Evolutionary conservation across 2,888 invertebrate species (phyloP), one percentile per base, ranked within the genome.

Genomic region (Theretra japonica): DNA sequence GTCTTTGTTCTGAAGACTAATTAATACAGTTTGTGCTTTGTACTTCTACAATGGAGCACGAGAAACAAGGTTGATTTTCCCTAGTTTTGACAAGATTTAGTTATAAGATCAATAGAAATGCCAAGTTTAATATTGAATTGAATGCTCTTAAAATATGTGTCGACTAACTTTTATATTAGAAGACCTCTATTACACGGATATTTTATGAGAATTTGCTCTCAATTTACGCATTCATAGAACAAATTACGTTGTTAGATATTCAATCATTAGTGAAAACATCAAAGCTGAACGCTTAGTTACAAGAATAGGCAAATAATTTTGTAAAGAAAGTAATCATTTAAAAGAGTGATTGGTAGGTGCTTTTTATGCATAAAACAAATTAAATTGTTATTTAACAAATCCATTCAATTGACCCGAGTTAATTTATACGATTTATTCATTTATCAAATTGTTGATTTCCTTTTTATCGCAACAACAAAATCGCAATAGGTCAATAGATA

Each of bases 381-480:
- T 65, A 48, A 65, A 65, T 65, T 65, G 48, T 65, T 48, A 65
- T 23, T 65, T 17, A 48, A 65, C 41, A 41, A 65, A 23, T 48
- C 48, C 23, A 65, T 65, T 65, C 65, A 65, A 23, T 7, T 23
- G 41, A 17, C 15, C 41, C 5, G 7, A 48, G 65, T 21, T 65
- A 48, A 65, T 65, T 65, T 65, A 48, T 48, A 65, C 23, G 59
- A 53, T 70, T 71, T 72, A 71, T 70, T 74, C 17, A 65, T 23
- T 65, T 65, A 65, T 65, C 48, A 48, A 17, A 48, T 65, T 48
- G 17, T 65, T 71, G 58, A 69, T 69, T 62, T 74, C 72, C 73
- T 78, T 75, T 76, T 73, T 74, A 76, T 75, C 75, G 72, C 69
- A 75, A 75, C 72, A 73, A 72, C 60, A 58, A 74, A 73, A 76